Evolutionary conservation across 30 jellyfish, hydroid and myxozoan genomes (phyloP).

Genomic region (Pseudorhiza aurosa): DNA sequence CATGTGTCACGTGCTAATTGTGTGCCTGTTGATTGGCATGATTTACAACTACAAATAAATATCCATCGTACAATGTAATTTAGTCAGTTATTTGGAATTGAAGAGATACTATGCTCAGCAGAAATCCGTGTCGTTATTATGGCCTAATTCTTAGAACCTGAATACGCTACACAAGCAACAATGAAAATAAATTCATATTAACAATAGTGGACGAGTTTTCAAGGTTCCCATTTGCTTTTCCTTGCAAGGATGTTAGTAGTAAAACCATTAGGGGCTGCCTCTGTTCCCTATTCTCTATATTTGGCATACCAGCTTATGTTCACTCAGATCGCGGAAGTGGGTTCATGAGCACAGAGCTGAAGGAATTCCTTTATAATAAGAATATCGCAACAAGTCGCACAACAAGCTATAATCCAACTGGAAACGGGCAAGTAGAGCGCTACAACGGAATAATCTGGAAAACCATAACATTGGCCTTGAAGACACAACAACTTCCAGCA

Average conservation of each 20-base stretch:
- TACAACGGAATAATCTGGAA: conserved; percentile 75
- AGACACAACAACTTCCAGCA: conserved; percentile 46
- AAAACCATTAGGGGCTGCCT: conserved; percentile 23
- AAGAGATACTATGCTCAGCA: no score
- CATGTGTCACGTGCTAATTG: no score
- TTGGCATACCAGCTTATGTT: conserved; percentile 58
- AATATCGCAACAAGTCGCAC: conserved; percentile 60
- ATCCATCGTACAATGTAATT: no score
- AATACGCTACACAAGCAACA: no score
- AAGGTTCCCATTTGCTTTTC: conserved; percentile 39
- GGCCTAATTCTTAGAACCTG: no score
- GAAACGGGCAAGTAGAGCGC: conserved; percentile 82
- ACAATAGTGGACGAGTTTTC: conserved; percentile 29
- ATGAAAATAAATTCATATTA: conserved; percentile 23
- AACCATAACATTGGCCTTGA: conserved; percentile 53
- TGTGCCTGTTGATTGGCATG: no score
- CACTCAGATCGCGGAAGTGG: conserved; percentile 58
- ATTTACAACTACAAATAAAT: no score
- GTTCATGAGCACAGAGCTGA: conserved; percentile 33
- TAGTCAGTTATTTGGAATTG: no score
- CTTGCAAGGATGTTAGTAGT: conserved; percentile 33
- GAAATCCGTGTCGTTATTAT: no score
- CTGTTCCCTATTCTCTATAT: conserved; percentile 47
- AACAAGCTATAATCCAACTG: conserved; percentile 59
- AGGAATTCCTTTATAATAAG: conserved; percentile 2